phyloP scores from a whole-genome alignment of 2,113 vertebrate genomes.

The Zosterops japonicus region DNA sequence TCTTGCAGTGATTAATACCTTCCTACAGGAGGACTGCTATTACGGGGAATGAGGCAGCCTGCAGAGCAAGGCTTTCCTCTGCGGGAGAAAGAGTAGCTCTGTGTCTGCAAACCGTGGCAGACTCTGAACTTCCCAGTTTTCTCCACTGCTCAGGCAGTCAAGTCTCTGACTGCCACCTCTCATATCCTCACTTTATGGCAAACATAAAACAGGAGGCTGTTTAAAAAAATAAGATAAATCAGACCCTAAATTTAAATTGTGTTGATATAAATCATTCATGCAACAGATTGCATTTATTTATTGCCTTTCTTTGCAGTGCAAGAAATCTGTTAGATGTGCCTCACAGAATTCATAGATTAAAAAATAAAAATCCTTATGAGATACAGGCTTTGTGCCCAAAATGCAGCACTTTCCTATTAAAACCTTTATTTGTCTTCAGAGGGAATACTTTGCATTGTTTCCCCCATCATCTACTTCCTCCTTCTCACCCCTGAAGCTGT shows the following conservation, averaged over 20 bases:
- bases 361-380: slow-evolving; percentile 19
- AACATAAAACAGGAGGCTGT: slow-evolving; percentile 2
- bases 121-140: neutral
- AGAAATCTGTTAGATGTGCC: slow-evolving; percentile 32
- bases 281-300: slow-evolving; percentile 60
- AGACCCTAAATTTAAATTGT: slow-evolving; percentile 52
- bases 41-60: neutral
- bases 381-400: slow-evolving; percentile 22
- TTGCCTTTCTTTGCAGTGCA: neutral
- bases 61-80: neutral
- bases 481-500: neutral
- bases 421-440: neutral
- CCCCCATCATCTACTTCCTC: neutral
- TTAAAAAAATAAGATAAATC: slow-evolving; percentile 2
- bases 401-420: neutral
- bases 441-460: neutral
- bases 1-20: neutral
- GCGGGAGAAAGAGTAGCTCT: neutral
- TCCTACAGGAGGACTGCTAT: neutral
- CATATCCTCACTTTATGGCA: neutral
- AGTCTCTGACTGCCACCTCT: neutral
- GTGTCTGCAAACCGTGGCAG: neutral
- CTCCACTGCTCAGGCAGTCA: neutral
- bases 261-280: slow-evolving; percentile 42
- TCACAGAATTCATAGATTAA: slow-evolving; percentile 9